Evolutionary conservation across 2,113 vertebrate genomes (phyloP).

Genomic region (Kryptolebias marmoratus): DNA sequence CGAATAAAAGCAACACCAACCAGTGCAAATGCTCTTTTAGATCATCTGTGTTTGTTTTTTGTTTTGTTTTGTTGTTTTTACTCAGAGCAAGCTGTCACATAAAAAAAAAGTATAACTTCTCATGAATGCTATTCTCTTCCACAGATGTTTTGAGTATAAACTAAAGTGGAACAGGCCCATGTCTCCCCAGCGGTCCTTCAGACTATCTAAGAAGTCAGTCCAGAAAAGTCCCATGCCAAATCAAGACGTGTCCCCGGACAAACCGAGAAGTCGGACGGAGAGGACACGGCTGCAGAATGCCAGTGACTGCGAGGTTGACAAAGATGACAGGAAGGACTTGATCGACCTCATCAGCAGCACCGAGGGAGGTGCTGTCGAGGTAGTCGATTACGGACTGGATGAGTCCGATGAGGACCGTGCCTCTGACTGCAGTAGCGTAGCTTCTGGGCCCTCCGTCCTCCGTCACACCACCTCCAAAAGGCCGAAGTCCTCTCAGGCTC

Average conservation of each 20-base stretch:
- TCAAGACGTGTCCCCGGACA: not conserved
- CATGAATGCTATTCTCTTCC: not conserved
- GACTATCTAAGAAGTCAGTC: not conserved
- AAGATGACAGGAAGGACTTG: not conserved
- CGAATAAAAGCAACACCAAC: not conserved
- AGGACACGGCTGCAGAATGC: not conserved
- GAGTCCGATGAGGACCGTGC: not conserved
- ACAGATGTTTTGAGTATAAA: conserved; percentile 50
- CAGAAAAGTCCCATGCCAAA: conserved; percentile 1
- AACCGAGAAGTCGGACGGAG: not conserved
- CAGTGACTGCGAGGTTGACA: fast-evolving
- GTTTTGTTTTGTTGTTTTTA: too few relatives aligned
- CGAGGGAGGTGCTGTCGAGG: not conserved
- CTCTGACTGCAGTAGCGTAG: conserved; percentile 42
- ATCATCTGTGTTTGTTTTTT: not conserved
- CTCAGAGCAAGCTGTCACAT: not conserved
- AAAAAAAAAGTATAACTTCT: not conserved
- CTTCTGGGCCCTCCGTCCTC: conserved; percentile 36
- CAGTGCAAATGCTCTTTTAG: not conserved
- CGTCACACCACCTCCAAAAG: not conserved
- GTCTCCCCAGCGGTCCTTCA: conserved; percentile 19
- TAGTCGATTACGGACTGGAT: conserved; percentile 17
- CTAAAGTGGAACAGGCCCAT: conserved; percentile 40
- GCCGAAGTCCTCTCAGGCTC: fast-evolving
- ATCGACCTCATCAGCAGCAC: conserved; percentile 29